Conservation (phyloP, 2,113 vertebrate genomes). For the Phrynosoma blainvillii region DNA sequence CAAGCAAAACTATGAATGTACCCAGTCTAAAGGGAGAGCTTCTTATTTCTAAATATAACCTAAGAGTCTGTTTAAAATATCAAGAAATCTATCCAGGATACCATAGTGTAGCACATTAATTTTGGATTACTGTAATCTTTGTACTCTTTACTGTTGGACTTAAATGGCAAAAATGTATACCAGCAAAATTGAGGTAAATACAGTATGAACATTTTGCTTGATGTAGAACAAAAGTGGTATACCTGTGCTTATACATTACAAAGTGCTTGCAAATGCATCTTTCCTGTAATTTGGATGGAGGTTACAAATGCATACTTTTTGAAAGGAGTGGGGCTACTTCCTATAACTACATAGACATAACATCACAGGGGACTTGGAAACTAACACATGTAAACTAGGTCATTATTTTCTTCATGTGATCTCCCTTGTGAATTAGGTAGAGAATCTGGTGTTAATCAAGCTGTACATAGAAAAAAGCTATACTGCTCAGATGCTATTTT, state of each 20-base stretch:
- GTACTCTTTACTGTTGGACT: neutral
- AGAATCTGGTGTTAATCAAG: neutral
- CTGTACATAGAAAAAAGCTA: neutral
- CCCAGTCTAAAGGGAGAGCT: neutral
- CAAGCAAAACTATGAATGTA: no score
- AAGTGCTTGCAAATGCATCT: neutral
- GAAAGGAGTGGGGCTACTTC: neutral
- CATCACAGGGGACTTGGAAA: neutral
- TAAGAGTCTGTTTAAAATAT: no score
- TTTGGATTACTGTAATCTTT: neutral
- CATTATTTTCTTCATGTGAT: neutral
- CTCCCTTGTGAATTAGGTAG: no score
- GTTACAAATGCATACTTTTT: neutral
- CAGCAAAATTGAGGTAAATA: neutral
- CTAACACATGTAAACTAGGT: neutral
- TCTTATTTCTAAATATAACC: no score
- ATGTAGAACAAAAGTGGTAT: no score
- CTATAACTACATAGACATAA: neutral
- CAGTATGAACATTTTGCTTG: neutral
- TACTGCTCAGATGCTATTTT: neutral
- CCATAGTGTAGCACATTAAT: neutral
- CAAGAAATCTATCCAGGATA: neutral
- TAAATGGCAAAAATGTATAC: neutral
- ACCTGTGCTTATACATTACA: neutral
- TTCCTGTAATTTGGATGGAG: neutral